phyloP scores from a whole-genome alignment of 1,140 invertebrate genomes.

The Saccostrea echinata region DNA sequence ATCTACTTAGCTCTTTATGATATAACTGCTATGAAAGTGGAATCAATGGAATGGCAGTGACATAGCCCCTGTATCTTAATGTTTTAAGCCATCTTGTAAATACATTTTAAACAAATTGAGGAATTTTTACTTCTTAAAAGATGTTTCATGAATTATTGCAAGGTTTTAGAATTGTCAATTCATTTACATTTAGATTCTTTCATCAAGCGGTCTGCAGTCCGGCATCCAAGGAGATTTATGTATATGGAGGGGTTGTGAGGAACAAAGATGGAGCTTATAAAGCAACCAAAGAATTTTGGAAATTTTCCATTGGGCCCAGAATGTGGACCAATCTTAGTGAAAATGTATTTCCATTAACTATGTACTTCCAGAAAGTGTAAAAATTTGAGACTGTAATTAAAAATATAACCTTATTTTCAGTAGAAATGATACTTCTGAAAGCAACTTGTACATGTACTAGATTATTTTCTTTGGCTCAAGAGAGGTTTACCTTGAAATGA shows the following conservation, averaged over 20 bases:
- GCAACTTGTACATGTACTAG: neutral
- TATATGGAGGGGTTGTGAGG: slow-evolving; percentile 90
- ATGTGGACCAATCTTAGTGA: slow-evolving; percentile 89
- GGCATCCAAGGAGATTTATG: slow-evolving; percentile 90
- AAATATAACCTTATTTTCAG: neutral
- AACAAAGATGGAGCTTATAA: slow-evolving; percentile 82
- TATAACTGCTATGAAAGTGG: too few relatives aligned
- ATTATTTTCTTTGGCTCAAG: neutral
- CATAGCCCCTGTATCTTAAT: too few relatives aligned
- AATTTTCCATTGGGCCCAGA: slow-evolving; percentile 92
- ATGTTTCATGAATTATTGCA: neutral
- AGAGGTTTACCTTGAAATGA: neutral
- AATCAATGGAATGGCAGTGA: too few relatives aligned
- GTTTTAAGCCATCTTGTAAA: too few relatives aligned
- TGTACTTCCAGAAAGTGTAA: neutral
- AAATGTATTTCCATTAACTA: slow-evolving; percentile 44
- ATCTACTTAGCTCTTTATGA: neutral
- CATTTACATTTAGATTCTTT: slow-evolving; percentile 71
- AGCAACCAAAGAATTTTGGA: slow-evolving; percentile 90
- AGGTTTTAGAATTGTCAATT: neutral
- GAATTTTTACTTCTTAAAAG: neutral
- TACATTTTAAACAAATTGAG: too few relatives aligned
- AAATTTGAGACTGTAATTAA: neutral
- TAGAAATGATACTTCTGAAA: neutral
- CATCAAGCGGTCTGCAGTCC: slow-evolving; percentile 89